Evolutionary conservation across 2,888 invertebrate species (phyloP).

Genomic region (Bhutanitis thaidina): DNA sequence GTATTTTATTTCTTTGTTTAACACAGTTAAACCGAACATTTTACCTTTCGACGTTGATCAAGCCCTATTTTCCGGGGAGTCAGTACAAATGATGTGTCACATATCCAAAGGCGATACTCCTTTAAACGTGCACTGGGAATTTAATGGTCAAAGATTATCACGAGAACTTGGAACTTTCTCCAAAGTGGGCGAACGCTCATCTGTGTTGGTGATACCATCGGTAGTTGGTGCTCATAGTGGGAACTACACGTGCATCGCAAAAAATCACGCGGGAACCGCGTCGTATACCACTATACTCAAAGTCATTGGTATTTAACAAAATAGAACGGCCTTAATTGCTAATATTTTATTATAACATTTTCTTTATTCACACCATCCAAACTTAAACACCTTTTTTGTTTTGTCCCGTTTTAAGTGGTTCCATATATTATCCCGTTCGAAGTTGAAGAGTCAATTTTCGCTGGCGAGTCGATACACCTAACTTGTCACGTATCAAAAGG

Average conservation of each 20-base stretch:
- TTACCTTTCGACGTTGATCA: constrained; percentile 82
- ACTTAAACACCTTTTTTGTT: constrained; percentile 23
- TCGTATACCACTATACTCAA: constrained; percentile 72
- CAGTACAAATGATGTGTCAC: constrained; percentile 82
- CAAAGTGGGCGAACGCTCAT: constrained; percentile 66
- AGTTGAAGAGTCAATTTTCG: constrained; percentile 83
- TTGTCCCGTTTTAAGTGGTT: constrained; percentile 56
- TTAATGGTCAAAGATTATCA: constrained; percentile 72
- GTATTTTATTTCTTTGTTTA: constrained; percentile 30
- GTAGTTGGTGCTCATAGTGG: too few relatives aligned
- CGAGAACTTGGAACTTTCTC: constrained; percentile 71
- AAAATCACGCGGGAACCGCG: constrained; percentile 73
- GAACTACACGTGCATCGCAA: constrained; percentile 21
- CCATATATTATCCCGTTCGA: constrained; percentile 85
- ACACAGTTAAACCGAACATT: constrained; percentile 79
- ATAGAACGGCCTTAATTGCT: constrained; percentile 15
- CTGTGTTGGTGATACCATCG: constrained; percentile 62
- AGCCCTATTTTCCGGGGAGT: constrained; percentile 81
- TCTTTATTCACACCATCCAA: constrained; percentile 22
- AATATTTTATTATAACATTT: constrained; percentile 10
- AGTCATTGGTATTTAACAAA: constrained; percentile 66
- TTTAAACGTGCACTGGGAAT: constrained; percentile 81
- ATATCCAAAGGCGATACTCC: constrained; percentile 84
- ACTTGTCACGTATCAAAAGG: constrained; percentile 85
- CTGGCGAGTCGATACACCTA: constrained; percentile 83